phyloP scores from a whole-genome alignment of 2,797 vertebrate species.

The Anabacerthia variegaticeps region DNA sequence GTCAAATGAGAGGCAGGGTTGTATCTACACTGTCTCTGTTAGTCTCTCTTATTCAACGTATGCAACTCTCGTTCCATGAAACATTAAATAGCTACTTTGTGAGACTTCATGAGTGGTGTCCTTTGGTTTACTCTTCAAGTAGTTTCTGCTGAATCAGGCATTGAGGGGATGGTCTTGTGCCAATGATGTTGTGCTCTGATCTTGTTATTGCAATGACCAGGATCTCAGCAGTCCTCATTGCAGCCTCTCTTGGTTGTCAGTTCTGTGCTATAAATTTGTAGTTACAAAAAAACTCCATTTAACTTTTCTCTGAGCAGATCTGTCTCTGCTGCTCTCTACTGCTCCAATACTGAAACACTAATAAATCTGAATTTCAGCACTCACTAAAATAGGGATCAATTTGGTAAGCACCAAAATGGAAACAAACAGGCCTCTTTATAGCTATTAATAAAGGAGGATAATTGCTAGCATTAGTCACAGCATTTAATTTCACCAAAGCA shows the following conservation, averaged over 20 bases:
- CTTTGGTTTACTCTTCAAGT: conserved; percentile 33
- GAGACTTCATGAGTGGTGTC: neutral
- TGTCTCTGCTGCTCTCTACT: neutral
- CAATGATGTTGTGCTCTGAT: neutral
- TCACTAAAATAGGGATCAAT: conserved; percentile 55
- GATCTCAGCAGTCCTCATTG: neutral
- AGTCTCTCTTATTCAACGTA: neutral
- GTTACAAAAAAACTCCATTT: neutral
- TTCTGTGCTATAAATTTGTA: neutral
- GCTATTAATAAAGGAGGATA: conserved; percentile 69
- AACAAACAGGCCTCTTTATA: conserved; percentile 66
- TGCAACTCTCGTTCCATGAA: neutral
- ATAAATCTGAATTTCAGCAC: conserved; percentile 46
- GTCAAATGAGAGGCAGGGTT: neutral
- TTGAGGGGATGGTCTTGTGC: neutral
- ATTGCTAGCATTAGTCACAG: conserved; percentile 68
- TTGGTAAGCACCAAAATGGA: conserved; percentile 56
- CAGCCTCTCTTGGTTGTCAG: neutral
- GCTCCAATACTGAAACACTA: neutral
- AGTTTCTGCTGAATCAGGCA: neutral
- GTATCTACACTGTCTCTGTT: neutral
- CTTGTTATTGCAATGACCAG: neutral
- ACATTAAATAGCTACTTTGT: neutral
- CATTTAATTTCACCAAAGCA: conserved; percentile 68
- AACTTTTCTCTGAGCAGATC: conserved; percentile 6